Percentiles rank a stretch among this genome's conserved stretches.
Conservation (phyloP, 2,888 invertebrate species). For the Litoditis marina region DNA sequence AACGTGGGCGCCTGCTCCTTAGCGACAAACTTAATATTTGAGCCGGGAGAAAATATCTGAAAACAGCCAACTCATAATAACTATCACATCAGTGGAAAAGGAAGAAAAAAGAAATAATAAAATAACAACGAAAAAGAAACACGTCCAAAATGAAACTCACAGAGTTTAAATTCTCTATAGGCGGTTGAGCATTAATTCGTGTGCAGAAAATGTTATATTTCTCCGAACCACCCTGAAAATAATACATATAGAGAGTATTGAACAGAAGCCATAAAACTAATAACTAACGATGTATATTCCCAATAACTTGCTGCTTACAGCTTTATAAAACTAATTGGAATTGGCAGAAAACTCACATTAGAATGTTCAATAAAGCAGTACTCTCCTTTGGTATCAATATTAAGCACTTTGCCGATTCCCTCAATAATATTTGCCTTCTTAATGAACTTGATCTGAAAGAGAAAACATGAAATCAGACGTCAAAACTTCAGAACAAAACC, state of each 20-base stretch:
- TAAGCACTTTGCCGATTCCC: constrained; percentile 26
- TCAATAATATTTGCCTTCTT: constrained; percentile 20
- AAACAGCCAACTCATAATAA: no score
- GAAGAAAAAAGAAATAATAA: not conserved
- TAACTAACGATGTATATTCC: no score
- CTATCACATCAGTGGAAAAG: not conserved
- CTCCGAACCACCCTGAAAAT: constrained; percentile 14
- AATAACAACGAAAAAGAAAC: not conserved
- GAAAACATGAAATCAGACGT: no score
- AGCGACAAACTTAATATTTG: constrained; percentile 22
- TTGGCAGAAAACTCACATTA: constrained; percentile 5
- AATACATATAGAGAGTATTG: not conserved
- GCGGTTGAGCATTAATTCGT: constrained; percentile 11
- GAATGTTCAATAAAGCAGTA: constrained; percentile 15
- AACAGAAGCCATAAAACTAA: no score
- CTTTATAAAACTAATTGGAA: not conserved
- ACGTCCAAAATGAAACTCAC: no score
- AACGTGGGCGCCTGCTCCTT: constrained; percentile 28
- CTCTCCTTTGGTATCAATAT: constrained; percentile 18
- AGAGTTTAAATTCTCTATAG: constrained; percentile 4
- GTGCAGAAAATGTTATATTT: constrained; percentile 18
- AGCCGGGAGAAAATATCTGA: constrained; percentile 24
- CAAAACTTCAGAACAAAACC: no score
- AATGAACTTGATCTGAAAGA: constrained; percentile 22
- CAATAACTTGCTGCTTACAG: no score